These are phyloP conservation scores for Mactra quadrangularis DNA, from an alignment of 1,140 invertebrate species.

Conservation along the genomic window DNA sequence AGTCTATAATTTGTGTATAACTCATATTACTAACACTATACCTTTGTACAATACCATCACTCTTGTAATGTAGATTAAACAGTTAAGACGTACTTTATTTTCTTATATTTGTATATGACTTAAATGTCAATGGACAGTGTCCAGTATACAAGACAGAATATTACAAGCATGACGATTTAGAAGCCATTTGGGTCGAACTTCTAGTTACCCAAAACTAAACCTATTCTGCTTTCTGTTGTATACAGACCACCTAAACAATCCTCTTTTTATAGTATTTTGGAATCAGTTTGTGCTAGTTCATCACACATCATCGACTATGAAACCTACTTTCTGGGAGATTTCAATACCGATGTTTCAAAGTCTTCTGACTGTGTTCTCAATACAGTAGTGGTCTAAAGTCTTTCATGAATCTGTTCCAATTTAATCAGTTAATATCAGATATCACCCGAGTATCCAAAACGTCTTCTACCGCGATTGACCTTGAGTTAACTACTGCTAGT, in stretches of 20 bases:
- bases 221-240: slow-evolving; percentile 7
- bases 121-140: too few relatives aligned
- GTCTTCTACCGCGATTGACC: slow-evolving; percentile 19
- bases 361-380: background rate
- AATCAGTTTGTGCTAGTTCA: background rate
- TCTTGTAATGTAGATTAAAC: too few relatives aligned
- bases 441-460: slow-evolving; percentile 1
- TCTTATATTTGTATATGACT: too few relatives aligned
- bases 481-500: slow-evolving; percentile 14
- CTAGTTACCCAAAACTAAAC: slow-evolving; percentile 18
- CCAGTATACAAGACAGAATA: too few relatives aligned
- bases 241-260: slow-evolving; percentile 4
- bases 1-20: too few relatives aligned
- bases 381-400: background rate
- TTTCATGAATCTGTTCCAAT: slow-evolving; percentile 38
- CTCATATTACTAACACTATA: too few relatives aligned
- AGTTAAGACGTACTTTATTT: too few relatives aligned
- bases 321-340: slow-evolving; percentile 19
- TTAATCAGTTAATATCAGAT: slow-evolving; percentile 25
- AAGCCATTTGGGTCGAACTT: background rate
- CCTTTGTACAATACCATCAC: too few relatives aligned
- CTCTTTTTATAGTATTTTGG: slow-evolving; percentile 1
- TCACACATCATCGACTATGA: slow-evolving; percentile 6
- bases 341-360: slow-evolving; percentile 26
- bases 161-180: background rate